These are phyloP conservation scores for Archivesica marissinica DNA, from an alignment of 1,140 invertebrate genomes.

Conservation along the genomic window DNA sequence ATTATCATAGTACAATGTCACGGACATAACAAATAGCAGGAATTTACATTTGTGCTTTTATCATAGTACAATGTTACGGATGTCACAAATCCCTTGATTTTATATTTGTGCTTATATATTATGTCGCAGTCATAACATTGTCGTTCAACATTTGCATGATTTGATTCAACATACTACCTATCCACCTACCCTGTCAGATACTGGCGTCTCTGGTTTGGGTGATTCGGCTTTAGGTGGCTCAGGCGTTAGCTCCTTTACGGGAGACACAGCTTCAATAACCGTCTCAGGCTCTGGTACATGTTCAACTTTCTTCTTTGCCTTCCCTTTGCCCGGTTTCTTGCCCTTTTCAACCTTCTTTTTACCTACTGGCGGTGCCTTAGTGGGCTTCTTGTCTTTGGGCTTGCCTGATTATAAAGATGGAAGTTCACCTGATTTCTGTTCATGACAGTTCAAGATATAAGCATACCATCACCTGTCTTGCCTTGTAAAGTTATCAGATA, in stretches of 20 bases:
- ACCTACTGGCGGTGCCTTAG: constrained; percentile 50
- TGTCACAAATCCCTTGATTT: no score
- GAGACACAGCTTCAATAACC: constrained; percentile 49
- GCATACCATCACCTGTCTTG: no score
- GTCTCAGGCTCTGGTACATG: constrained; percentile 48
- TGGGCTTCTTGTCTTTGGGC: constrained; percentile 66
- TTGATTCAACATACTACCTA: no score
- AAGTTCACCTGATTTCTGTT: not conserved
- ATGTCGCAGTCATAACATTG: no score
- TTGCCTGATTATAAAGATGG: constrained; percentile 66
- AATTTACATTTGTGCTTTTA: no score
- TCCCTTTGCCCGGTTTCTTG: constrained; percentile 51
- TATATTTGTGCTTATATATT: no score
- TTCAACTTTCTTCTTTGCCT: constrained; percentile 66
- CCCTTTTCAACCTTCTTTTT: constrained; percentile 65
- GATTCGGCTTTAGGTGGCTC: constrained; percentile 56
- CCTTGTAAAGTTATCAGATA: no score
- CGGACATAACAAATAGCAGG: no score
- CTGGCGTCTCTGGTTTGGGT: constrained; percentile 53
- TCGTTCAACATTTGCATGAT: no score
- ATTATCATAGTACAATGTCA: no score
- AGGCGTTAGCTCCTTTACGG: constrained; percentile 38
- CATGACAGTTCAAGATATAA: not conserved
- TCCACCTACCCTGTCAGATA: constrained; percentile 45
- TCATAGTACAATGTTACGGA: no score